Evolutionary conservation across 2,113 vertebrate genomes (phyloP), one percentile per base, ranked within the genome.

Genomic region (Rhodinocichla rosea): DNA sequence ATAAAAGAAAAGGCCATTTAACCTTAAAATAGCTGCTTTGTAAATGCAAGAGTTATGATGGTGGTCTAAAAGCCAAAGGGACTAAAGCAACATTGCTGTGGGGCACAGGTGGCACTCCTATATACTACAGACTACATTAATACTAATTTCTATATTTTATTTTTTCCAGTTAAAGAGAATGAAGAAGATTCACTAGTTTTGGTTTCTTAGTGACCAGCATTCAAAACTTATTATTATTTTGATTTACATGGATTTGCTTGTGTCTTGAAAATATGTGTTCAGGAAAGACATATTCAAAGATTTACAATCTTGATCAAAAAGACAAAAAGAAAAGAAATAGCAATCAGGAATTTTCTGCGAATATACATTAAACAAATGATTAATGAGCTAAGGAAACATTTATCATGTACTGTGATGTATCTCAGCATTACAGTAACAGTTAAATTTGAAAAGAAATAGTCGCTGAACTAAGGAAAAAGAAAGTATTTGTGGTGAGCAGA

Each of bases 261-360:
- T 82, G 42, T 81, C 53, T 80, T 92, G 76, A 94, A 86, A 71
- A 92, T 33, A 94, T 33, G 83, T 63, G 40, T 77, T 78, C 52
- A 90, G 55, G 89, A 87, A 95, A 95, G 79, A 81, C 40, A 92
- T 73, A 52, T 39, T 83, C 28, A 64, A 91, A 95, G 23, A 92
- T 56, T 85, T 45, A 83, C 30, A 78, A 6, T 39, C 69, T 98
- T 98, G 94, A 97, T 98, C 97, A 95, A 94, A 95, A 93, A 96
- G 59, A 89, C 83, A 84, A 96, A 78, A 95, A 91, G 87, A 97
- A 96, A 97, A 98, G 84, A 96, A 97, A 96, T 88, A 97, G 80
- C 97, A 94, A 97, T 89, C 82, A 91, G 89, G 83, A 93, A 97
- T 94, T 85, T 97, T 95, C 87, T 90, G 96, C 86, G 83, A 87